Conservation (phyloP, 2,888 invertebrate species). For the Eurytoma californica region DNA sequence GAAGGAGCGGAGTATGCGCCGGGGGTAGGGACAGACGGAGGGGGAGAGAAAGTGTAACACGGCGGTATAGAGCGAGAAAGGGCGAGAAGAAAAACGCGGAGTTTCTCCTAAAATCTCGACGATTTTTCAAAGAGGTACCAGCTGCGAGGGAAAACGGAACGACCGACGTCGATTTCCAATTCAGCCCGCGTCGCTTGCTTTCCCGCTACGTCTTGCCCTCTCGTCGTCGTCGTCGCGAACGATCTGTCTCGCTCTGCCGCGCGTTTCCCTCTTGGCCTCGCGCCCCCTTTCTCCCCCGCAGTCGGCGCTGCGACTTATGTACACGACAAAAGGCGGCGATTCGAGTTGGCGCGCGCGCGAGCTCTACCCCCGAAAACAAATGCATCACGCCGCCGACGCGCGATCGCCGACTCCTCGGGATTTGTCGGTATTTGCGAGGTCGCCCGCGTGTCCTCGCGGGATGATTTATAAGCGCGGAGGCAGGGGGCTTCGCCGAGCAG, state of each 20-base stretch:
- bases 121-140: slow-evolving; percentile 63
- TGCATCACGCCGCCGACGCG: slow-evolving; percentile 7
- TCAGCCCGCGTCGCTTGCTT: slow-evolving; percentile 58
- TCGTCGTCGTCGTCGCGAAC: slow-evolving; percentile 10
- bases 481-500: slow-evolving; percentile 42
- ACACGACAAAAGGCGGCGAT: slow-evolving; percentile 1
- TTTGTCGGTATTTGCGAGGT: slow-evolving; percentile 44
- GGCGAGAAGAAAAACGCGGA: slow-evolving; percentile 34
- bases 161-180: slow-evolving; percentile 62
- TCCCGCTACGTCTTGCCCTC: slow-evolving; percentile 56
- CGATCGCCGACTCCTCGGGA: slow-evolving; percentile 13
- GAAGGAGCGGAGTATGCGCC: not conserved
- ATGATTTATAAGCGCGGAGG: slow-evolving; percentile 49
- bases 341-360: slow-evolving; percentile 5
- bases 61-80: not conserved
- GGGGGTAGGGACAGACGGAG: slow-evolving; percentile 3
- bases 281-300: slow-evolving; percentile 6
- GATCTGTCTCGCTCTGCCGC: slow-evolving; percentile 6
- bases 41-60: slow-evolving; percentile 44
- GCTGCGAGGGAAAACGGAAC: slow-evolving; percentile 57
- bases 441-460: not conserved
- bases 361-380: slow-evolving; percentile 39
- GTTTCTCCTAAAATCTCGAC: slow-evolving; percentile 57
- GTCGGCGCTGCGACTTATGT: not conserved
- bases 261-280: slow-evolving; percentile 6